phyloP scores from a whole-genome alignment of 1,140 invertebrate genomes.

The Drosophila dunni region DNA sequence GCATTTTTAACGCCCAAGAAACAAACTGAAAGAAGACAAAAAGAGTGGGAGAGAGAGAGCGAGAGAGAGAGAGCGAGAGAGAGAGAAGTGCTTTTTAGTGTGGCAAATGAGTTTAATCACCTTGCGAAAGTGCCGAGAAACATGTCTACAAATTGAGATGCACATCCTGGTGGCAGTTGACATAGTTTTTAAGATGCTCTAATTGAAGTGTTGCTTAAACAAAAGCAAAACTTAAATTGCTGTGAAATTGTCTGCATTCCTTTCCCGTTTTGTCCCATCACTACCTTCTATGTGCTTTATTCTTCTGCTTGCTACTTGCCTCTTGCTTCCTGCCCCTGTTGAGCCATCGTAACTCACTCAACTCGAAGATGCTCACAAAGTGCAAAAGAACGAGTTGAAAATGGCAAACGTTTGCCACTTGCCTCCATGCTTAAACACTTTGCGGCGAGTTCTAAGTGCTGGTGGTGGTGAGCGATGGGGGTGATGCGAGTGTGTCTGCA shows the following conservation, averaged over 20 bases:
- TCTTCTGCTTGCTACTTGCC: background rate
- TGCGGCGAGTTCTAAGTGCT: slow-evolving; percentile 28
- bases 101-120: slow-evolving; percentile 78
- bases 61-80: background rate
- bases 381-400: slow-evolving; percentile 40
- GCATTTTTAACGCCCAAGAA: slow-evolving; percentile 18
- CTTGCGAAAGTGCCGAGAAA: slow-evolving; percentile 62
- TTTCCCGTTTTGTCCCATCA: background rate
- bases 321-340: background rate
- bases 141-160: slow-evolving; percentile 46
- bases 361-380: slow-evolving; percentile 23
- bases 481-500: slow-evolving; percentile 28
- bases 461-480: slow-evolving; percentile 1
- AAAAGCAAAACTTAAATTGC: slow-evolving; percentile 81
- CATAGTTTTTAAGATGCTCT: slow-evolving; percentile 74
- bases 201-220: slow-evolving; percentile 83
- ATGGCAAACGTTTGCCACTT: slow-evolving; percentile 64
- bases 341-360: slow-evolving; percentile 17
- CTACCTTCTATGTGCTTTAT: background rate
- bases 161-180: slow-evolving; percentile 58
- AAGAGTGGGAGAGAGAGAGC: background rate
- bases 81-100: background rate
- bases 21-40: slow-evolving; percentile 2
- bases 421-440: slow-evolving; percentile 56
- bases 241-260: slow-evolving; percentile 69